Percentiles rank a stretch among this genome's conserved stretches.
These are phyloP conservation scores for Drosophila sucinea DNA, from an alignment of 1,140 invertebrate genomes.

Conservation along the genomic window DNA sequence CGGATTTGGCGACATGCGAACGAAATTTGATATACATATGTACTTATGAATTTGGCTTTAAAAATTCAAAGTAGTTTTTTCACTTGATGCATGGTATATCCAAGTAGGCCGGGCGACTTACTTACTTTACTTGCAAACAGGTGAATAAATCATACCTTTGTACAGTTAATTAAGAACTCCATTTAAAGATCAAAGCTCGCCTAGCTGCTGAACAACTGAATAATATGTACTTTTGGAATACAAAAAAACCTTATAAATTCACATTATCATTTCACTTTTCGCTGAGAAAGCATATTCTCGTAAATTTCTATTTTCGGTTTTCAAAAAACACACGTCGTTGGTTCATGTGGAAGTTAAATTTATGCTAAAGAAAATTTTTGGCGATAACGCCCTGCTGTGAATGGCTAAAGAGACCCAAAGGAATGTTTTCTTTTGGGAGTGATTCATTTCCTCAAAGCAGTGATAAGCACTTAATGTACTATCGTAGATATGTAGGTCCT, in stretches of 20 bases:
- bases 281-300: neutral
- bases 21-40: no score
- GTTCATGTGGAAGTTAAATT: slow-evolving; percentile 21
- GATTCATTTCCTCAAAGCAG: slow-evolving; percentile 22
- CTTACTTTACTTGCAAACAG: no score
- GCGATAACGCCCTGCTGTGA: slow-evolving; percentile 41
- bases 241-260: slow-evolving; percentile 33
- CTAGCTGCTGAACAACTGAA: slow-evolving; percentile 15
- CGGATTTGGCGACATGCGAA: no score
- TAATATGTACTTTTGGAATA: slow-evolving; percentile 53
- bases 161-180: slow-evolving; percentile 35
- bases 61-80: no score
- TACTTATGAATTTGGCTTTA: no score
- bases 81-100: no score
- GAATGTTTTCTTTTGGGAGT: slow-evolving; percentile 14
- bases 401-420: slow-evolving; percentile 31
- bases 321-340: neutral
- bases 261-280: slow-evolving; percentile 3
- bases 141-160: no score
- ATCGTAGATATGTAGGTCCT: neutral
- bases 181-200: slow-evolving; percentile 28
- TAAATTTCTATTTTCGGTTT: slow-evolving; percentile 30
- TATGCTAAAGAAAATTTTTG: slow-evolving; percentile 49
- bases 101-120: no score
- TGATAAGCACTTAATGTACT: slow-evolving; percentile 21